These are phyloP conservation scores for Trichopoda pennipes DNA, from an alignment of 2,888 invertebrate species.

Conservation along the genomic window DNA sequence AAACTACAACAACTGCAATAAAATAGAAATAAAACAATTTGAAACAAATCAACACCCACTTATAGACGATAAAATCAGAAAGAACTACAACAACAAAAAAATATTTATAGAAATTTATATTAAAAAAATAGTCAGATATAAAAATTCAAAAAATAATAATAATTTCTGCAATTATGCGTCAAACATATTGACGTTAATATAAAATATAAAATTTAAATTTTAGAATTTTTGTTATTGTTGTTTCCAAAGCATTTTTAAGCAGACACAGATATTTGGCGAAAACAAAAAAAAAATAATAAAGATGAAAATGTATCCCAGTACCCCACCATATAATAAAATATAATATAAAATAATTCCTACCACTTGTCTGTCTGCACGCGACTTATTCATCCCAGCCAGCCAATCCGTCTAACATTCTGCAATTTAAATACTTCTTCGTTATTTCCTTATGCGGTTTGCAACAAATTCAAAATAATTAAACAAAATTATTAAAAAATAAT, in stretches of 20 bases:
- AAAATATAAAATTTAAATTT: neutral
- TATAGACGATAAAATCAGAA: conserved; percentile 33
- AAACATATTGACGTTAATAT: conserved; percentile 30
- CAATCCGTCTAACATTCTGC: conserved; percentile 8
- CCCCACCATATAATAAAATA: neutral
- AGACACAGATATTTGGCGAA: too few relatives aligned
- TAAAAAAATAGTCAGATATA: neutral
- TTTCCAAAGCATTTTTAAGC: neutral
- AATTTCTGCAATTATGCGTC: conserved; percentile 12
- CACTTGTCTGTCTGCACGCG: neutral
- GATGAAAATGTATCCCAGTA: neutral
- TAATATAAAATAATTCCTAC: neutral
- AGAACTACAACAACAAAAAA: neutral
- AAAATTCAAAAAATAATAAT: neutral
- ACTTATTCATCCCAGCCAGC: conserved; percentile 7
- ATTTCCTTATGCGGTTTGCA: conserved; percentile 14
- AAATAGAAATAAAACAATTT: conserved; percentile 6
- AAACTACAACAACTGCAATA: conserved; percentile 26
- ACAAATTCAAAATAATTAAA: conserved; percentile 46
- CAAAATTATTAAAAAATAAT: conserved; percentile 52
- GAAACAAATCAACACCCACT: conserved; percentile 58
- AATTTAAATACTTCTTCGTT: conserved; percentile 2
- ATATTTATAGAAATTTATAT: conserved; percentile 4
- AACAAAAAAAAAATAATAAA: neutral
- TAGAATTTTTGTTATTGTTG: neutral